Evolutionary conservation across 2,113 vertebrate genomes (phyloP), one percentile per base, ranked within the genome.

Genomic region (Hippoglossus stenolepis): DNA sequence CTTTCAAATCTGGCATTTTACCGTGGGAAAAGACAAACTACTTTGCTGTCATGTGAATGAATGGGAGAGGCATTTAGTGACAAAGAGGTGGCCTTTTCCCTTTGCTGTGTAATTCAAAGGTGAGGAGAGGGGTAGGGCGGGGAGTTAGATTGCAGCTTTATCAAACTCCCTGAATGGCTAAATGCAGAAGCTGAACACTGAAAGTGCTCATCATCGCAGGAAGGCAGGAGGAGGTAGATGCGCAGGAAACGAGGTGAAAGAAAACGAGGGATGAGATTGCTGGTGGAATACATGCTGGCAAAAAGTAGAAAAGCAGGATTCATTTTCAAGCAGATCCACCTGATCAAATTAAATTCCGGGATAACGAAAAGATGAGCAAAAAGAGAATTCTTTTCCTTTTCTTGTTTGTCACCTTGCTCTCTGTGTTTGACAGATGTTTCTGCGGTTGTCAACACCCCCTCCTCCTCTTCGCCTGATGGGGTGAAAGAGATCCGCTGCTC

Each of bases 1-100:
- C 92, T 94, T 94, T 94, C 91, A 93, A 88, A 87, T 85, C 77
- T 94, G 91, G 90, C 92, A 94, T 95, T 93, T 94, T 83, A 87
- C 75, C 69, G 65, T 85, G 77, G 85, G 87, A 88, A 91, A 89
- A 93, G 84, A 94, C 77, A 45, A 73, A 91, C 80, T 89, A 89
- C 90, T 93, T 89, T 81, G 76, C 92, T 93, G 88, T 92, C 91
- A 91, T 81, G 81, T 83, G 87, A 90, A 90, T 92, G 89, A 92
- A 92, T 92, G 87, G 89, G 82, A 85, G 66, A 92, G 91, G 84
- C 90, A 93, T 89, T 93, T 93, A 92, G 90, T 90, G 92, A 91
- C 90, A 92, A 91, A 88, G 81, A 89, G 77, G 84, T 92, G 91
- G 88, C 92, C 90, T 94, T 93, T 93, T 91, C 88, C 83, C 79